Percentiles rank a stretch among this genome's conserved stretches.
phyloP scores from a whole-genome alignment of 2,797 vertebrate genomes.

The Bucorvus abyssinicus region DNA sequence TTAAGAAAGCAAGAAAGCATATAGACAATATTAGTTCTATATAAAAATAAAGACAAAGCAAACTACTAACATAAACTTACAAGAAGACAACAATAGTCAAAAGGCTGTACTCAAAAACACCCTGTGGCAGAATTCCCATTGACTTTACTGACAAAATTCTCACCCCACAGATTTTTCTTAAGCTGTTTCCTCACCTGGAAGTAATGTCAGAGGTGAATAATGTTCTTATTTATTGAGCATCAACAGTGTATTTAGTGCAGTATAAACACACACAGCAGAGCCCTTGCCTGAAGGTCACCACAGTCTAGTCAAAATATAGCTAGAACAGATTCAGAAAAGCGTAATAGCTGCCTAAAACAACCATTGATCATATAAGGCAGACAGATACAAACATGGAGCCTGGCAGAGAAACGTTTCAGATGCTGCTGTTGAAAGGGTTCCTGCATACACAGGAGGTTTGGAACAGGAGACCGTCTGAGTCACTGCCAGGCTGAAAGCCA shows the following conservation, averaged over 20 bases:
- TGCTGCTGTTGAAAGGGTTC: background rate
- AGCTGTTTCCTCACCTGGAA: background rate
- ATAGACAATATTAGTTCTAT: background rate
- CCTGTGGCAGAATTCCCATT: background rate
- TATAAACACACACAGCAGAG: background rate
- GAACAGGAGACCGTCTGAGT: background rate
- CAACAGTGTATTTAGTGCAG: background rate
- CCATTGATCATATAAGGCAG: background rate
- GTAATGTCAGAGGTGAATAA: slow-evolving; percentile 5
- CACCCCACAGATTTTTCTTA: background rate
- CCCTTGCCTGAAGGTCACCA: background rate
- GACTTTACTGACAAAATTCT: background rate
- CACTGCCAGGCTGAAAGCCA: slow-evolving; percentile 9
- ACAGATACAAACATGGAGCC: background rate
- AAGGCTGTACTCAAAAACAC: background rate
- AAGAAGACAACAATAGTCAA: background rate
- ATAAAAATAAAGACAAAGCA: background rate
- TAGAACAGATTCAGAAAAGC: background rate
- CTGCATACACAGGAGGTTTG: background rate
- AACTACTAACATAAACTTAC: background rate
- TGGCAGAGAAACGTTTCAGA: background rate
- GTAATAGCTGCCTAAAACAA: background rate
- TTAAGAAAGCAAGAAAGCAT: background rate
- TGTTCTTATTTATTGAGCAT: background rate
- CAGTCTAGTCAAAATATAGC: background rate